Base-by-base conservation (phyloP, 2,888 invertebrate genomes). In the Eupeodes latifasciatus region DNA sequence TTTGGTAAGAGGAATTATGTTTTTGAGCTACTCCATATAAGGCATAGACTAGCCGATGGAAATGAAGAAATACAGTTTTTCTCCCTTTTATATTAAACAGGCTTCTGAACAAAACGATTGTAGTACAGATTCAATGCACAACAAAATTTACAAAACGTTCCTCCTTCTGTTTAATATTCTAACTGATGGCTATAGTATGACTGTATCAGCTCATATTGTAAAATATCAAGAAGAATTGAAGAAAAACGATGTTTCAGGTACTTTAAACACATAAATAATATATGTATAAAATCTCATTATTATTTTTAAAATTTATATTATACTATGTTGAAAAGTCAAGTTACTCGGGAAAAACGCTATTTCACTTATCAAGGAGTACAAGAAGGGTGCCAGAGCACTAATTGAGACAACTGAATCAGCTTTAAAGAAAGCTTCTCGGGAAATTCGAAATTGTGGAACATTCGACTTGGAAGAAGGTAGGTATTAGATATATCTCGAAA, bases 361-460 rank as follows among this genome's bases (percentile, higher is more conserved):
- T 12, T 4, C 0, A 6, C 40, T 71, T 19, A 19, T 71, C 0
- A 19, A 4, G 9, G 71, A 71, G 9, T 71, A 55, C 55, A 55
- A 55, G 7, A 71, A 19, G 4, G 12, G 40, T 19, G 19, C 14
- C 5, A 44, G 5, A 14, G 5, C 14, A 19, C 19, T 71, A 0
- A 44, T 71, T 4, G 55, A 40, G 14, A n/a, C 14, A 0, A 44
- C 71, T 27, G 19, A 44, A 55, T 19, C 14, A 44, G 44, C 71
- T 14, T 19, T 71, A 44, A 40, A 53, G 1, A 40, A 19, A 2
- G 16, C 71, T 12, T 40, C 71, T 7, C 19, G 19, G 0, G 71
- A 71, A 14, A 55, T 71, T 0, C 16, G 55, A 14, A 71, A 71
- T 6, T 44, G 71, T 55, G 71, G 55, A 19, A 16, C 16, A 16